A percentile compares a stretch with the other conserved stretches of the same genome.
These are phyloP conservation scores for Ctenodactylus gundi DNA, from an alignment of 2,113 vertebrate genomes.

Conservation along the genomic window DNA sequence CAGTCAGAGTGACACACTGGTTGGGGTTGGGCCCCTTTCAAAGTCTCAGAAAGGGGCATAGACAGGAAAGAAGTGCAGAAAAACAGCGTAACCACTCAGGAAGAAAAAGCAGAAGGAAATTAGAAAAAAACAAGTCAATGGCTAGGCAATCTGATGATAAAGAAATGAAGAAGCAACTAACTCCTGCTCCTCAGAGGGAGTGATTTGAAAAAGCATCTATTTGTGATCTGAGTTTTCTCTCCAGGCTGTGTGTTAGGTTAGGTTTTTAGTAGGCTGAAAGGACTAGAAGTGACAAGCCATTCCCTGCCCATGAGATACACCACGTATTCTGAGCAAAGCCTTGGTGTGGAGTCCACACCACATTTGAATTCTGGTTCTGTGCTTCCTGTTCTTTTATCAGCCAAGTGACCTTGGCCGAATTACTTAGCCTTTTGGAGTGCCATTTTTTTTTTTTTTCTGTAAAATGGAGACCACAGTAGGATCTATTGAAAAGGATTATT, in stretches of 20 bases:
- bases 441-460: background rate
- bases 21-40: background rate
- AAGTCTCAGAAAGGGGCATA: background rate
- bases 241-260: background rate
- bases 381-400: background rate
- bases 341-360: background rate
- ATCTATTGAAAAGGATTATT: background rate
- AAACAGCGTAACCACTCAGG: background rate
- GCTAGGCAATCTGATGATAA: background rate
- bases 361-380: background rate
- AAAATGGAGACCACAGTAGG: constrained; percentile 1
- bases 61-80: background rate
- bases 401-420: background rate
- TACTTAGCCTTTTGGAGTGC: background rate
- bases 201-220: background rate
- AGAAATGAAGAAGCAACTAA: background rate
- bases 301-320: background rate
- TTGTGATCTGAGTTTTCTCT: background rate
- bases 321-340: background rate
- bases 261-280: background rate
- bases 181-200: background rate
- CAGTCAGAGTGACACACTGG: background rate
- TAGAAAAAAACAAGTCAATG: background rate
- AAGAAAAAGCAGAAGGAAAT: background rate
- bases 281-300: background rate